These are phyloP conservation scores for Amiota communis DNA, from an alignment of 2,888 invertebrate genomes.

Conservation along the genomic window DNA sequence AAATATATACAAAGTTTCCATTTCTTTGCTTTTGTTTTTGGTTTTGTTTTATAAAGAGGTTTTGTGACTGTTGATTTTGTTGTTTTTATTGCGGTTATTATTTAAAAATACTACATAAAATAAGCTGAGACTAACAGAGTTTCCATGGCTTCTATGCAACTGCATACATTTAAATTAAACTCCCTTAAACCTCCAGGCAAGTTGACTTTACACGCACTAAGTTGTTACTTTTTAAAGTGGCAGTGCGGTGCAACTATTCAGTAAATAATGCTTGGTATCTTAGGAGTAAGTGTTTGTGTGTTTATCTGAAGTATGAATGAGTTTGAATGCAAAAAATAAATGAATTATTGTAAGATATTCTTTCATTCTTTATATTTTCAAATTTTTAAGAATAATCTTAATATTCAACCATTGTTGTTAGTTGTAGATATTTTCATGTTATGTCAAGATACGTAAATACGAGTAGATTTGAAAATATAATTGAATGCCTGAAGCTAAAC, in stretches of 20 bases:
- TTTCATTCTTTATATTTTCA: not conserved
- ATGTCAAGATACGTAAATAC: too few species aligned
- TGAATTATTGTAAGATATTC: too few species aligned
- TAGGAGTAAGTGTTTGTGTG: too few species aligned
- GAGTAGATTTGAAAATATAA: not conserved
- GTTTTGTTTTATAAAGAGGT: conserved; percentile 34
- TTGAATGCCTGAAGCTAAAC: conserved; percentile 19
- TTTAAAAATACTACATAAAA: too few species aligned
- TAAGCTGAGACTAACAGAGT: too few species aligned
- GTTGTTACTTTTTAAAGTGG: not conserved
- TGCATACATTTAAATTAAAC: conserved; percentile 20
- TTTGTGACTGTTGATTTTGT: not conserved
- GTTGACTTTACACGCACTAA: conserved; percentile 10
- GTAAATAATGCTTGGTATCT: too few species aligned
- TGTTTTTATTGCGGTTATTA: too few species aligned
- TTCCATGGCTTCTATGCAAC: too few species aligned
- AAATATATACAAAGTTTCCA: not conserved
- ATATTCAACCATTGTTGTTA: not conserved
- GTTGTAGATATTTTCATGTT: conserved; percentile 3
- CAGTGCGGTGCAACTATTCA: not conserved
- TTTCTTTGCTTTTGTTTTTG: conserved; percentile 27
- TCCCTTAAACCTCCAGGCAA: conserved; percentile 49
- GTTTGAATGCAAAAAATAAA: too few species aligned
- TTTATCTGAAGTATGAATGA: too few species aligned
- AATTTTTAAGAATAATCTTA: too few species aligned